Percentiles rank a stretch among this genome's conserved stretches.
Evolutionary conservation across 2,888 invertebrate genomes (phyloP).

Genomic region (Drosophila imparisetae): DNA sequence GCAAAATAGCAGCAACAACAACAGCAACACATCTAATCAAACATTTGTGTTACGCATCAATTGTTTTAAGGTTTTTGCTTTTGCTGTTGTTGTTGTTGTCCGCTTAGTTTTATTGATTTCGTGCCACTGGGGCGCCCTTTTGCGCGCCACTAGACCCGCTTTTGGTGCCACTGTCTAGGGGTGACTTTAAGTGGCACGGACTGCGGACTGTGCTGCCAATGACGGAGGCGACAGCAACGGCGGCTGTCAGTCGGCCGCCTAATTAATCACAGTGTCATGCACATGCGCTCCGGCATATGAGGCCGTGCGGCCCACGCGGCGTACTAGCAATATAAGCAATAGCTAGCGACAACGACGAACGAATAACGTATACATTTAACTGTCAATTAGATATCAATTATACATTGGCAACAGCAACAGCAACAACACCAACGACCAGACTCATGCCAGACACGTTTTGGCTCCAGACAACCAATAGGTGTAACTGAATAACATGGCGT

Average conservation of each 20-base stretch:
- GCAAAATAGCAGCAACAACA: slow-evolving; percentile 23
- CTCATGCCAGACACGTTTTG: slow-evolving; percentile 53
- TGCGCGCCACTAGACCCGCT: slow-evolving; percentile 45
- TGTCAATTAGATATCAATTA: slow-evolving; percentile 81
- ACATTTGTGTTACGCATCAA: slow-evolving; percentile 61
- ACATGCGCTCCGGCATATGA: slow-evolving; percentile 53
- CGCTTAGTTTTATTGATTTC: slow-evolving; percentile 71
- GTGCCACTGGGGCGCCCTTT: slow-evolving; percentile 69
- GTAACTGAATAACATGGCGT: slow-evolving; percentile 40
- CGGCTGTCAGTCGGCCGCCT: slow-evolving; percentile 58
- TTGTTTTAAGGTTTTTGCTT: slow-evolving; percentile 62
- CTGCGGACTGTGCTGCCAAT: slow-evolving; percentile 36
- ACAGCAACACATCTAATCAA: slow-evolving; percentile 55
- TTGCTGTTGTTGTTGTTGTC: slow-evolving; percentile 26
- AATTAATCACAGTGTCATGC: slow-evolving; percentile 78
- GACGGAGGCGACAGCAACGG: slow-evolving; percentile 52
- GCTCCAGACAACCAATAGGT: slow-evolving; percentile 31
- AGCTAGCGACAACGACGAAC: slow-evolving; percentile 22
- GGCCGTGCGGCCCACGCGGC: slow-evolving; percentile 68
- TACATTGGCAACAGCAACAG: slow-evolving; percentile 61
- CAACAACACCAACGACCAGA: slow-evolving; percentile 6
- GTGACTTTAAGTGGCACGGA: slow-evolving; percentile 40
- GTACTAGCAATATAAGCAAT: slow-evolving; percentile 69
- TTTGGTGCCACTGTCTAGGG: slow-evolving; percentile 23
- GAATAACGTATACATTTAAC: slow-evolving; percentile 69